Evolutionary conservation across 2,888 invertebrate genomes (phyloP).

Genomic region (Incurvaria masculella): DNA sequence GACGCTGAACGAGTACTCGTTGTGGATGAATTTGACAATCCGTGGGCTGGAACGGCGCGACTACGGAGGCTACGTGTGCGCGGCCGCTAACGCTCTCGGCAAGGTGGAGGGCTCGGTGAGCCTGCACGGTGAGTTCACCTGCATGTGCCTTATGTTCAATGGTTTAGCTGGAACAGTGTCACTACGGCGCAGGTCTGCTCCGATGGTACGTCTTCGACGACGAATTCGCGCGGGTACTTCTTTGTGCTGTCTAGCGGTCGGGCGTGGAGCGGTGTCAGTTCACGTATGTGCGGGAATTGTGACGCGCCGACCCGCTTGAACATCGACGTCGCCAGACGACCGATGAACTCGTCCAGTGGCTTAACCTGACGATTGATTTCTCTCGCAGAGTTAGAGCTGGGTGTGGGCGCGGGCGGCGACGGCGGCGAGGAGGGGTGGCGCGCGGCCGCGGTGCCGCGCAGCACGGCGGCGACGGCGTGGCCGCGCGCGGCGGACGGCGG

Average conservation of each 20-base stretch:
- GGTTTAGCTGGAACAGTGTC: too few relatives aligned
- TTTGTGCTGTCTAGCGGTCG: too few relatives aligned
- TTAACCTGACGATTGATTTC: too few relatives aligned
- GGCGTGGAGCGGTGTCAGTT: too few relatives aligned
- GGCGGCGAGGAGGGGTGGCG: slow-evolving; percentile 50
- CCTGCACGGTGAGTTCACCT: slow-evolving; percentile 70
- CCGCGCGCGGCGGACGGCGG: slow-evolving; percentile 24
- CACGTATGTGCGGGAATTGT: too few relatives aligned
- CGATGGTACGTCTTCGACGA: too few relatives aligned
- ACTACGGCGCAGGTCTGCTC: too few relatives aligned
- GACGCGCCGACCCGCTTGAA: too few relatives aligned
- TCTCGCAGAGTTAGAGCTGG: slow-evolving; percentile 36
- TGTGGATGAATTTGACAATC: slow-evolving; percentile 83
- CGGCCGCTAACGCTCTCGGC: slow-evolving; percentile 79
- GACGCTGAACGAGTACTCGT: slow-evolving; percentile 70
- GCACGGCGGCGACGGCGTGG: slow-evolving; percentile 22
- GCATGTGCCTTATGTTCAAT: too few relatives aligned
- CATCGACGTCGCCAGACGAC: too few relatives aligned
- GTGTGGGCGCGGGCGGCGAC: slow-evolving; percentile 35
- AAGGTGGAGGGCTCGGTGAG: slow-evolving; percentile 78
- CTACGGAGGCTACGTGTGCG: slow-evolving; percentile 79
- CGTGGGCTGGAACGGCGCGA: slow-evolving; percentile 68
- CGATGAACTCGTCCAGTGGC: too few relatives aligned
- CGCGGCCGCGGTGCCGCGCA: slow-evolving; percentile 45
- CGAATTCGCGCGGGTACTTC: too few relatives aligned